phyloP scores from a whole-genome alignment of 2,888 invertebrate genomes.

The Sericinus montela region DNA sequence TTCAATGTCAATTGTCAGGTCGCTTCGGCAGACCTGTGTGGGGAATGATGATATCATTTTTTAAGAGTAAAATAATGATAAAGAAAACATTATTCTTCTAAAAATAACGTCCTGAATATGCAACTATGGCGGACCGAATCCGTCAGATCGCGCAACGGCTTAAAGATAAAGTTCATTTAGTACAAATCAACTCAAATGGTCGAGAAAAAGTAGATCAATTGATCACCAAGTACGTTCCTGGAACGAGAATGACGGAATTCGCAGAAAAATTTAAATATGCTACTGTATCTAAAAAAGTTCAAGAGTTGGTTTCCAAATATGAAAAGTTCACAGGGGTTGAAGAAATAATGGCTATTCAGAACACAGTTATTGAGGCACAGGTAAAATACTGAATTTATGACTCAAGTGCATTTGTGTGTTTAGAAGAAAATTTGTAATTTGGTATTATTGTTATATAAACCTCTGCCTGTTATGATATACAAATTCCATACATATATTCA shows the following conservation, averaged over 20 bases:
- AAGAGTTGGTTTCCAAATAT: slow-evolving; percentile 79
- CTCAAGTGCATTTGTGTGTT: too few relatives aligned
- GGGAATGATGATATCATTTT: slow-evolving; percentile 31
- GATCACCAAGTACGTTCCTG: slow-evolving; percentile 57
- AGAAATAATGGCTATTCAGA: slow-evolving; percentile 87
- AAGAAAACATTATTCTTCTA: slow-evolving; percentile 31
- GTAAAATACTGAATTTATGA: slow-evolving; percentile 36
- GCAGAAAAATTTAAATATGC: slow-evolving; percentile 63
- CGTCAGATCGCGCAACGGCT: slow-evolving; percentile 57
- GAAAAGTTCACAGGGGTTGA: slow-evolving; percentile 88
- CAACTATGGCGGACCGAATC: slow-evolving; percentile 64
- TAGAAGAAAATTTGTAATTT: too few relatives aligned
- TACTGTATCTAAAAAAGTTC: slow-evolving; percentile 50
- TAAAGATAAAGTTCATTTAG: slow-evolving; percentile 54
- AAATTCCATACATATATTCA: too few relatives aligned
- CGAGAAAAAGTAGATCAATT: slow-evolving; percentile 62
- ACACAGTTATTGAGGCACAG: slow-evolving; percentile 84
- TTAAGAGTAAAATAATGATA: slow-evolving; percentile 25
- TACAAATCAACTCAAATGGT: slow-evolving; percentile 39
- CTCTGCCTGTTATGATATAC: too few relatives aligned
- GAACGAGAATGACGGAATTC: slow-evolving; percentile 50
- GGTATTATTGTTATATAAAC: too few relatives aligned
- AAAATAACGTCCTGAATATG: slow-evolving; percentile 40
- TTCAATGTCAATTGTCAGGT: slow-evolving; percentile 9
- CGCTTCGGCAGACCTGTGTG: too few relatives aligned